Evolutionary conservation across 2,797 vertebrate species (phyloP).

Genomic region (Hozukius guyotensis): DNA sequence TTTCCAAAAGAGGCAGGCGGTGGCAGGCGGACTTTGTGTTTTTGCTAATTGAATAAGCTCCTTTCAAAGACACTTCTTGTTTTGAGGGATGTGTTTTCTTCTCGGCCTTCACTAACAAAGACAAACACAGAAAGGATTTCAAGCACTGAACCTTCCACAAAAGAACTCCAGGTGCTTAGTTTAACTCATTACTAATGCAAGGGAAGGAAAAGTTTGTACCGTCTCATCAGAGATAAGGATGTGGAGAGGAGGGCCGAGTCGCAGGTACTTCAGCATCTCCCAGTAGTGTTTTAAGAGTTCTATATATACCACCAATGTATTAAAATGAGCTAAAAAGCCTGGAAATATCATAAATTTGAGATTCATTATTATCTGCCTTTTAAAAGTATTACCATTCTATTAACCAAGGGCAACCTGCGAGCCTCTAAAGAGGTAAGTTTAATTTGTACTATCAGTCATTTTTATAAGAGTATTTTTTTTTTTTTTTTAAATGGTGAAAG

Average conservation of each 20-base stretch:
- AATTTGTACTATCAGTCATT: conserved; percentile 47
- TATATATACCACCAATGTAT: neutral
- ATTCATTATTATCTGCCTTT: conserved; percentile 4
- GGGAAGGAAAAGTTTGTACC: too few relatives aligned
- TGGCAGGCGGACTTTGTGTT: neutral
- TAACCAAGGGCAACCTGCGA: conserved; percentile 23
- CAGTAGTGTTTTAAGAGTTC: neutral
- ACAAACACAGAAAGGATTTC: neutral
- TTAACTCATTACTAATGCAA: neutral
- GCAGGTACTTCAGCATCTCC: neutral
- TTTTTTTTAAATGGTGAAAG: conserved; percentile 13
- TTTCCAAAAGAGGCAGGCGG: neutral
- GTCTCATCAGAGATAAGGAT: conserved; percentile 6
- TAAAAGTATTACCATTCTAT: conserved; percentile 37
- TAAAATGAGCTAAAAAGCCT: conserved; percentile 7
- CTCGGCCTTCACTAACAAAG: neutral
- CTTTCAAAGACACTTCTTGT: neutral
- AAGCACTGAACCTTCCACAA: too few relatives aligned
- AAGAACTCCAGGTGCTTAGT: neutral
- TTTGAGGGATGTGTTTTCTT: neutral
- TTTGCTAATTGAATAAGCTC: neutral
- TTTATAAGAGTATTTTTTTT: neutral
- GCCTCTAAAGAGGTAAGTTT: conserved; percentile 24
- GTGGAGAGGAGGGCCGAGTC: neutral
- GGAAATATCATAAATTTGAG: conserved; percentile 15